These are phyloP conservation scores for Sialia sialis DNA, from an alignment of 2,113 vertebrate genomes.

Conservation along the genomic window DNA sequence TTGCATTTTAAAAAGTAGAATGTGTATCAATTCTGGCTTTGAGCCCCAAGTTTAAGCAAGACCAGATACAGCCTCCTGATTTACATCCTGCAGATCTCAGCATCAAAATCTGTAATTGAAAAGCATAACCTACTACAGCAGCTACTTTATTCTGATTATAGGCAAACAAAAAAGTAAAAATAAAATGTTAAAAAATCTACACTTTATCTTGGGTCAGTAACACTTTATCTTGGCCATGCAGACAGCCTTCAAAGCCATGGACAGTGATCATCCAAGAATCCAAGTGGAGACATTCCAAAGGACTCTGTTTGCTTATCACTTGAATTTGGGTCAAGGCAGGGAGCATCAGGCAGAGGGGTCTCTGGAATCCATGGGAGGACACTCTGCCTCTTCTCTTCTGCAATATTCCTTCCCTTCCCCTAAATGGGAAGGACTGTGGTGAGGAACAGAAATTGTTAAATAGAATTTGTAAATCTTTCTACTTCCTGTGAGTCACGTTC, in stretches of 20 bases:
- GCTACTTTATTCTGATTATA: background rate
- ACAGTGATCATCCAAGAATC: background rate
- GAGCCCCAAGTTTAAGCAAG: background rate
- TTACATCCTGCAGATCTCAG: background rate
- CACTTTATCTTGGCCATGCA: background rate
- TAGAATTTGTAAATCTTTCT: background rate
- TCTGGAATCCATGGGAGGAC: background rate
- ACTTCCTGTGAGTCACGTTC: conserved; percentile 14
- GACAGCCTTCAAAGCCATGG: background rate
- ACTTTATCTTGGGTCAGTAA: background rate
- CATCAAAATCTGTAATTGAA: background rate
- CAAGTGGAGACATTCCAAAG: background rate
- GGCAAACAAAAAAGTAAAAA: background rate
- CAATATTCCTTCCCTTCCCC: background rate
- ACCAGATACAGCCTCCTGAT: background rate
- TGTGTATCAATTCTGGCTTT: background rate
- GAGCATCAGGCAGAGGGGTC: background rate
- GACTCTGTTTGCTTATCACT: background rate
- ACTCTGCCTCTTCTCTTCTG: background rate
- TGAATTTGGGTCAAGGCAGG: background rate
- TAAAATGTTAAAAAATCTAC: background rate
- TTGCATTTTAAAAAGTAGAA: background rate
- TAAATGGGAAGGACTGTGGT: background rate
- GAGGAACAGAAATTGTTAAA: background rate
- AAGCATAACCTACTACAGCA: background rate